phyloP scores from a whole-genome alignment of 2,797 vertebrate genomes.

The Crypturellus tataupa region DNA sequence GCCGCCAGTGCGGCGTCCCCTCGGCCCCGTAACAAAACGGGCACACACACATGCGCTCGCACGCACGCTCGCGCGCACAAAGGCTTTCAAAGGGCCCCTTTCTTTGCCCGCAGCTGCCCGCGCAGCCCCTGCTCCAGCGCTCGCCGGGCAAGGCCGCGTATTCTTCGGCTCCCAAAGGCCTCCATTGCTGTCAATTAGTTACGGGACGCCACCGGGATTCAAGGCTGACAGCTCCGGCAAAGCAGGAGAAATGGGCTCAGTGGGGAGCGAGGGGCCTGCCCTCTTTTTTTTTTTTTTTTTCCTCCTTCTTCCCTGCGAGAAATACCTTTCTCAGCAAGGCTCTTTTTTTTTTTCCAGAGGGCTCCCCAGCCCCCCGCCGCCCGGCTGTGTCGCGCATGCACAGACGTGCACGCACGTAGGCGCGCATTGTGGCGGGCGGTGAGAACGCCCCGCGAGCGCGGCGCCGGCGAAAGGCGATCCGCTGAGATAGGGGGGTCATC shows the following conservation, averaged over 20 bases:
- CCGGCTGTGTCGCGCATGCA: background rate
- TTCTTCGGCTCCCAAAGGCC: conserved; percentile 85
- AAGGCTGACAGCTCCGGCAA: conserved; percentile 97
- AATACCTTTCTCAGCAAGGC: conserved; percentile 87
- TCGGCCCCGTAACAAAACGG: conserved; percentile 27
- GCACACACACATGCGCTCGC: conserved; percentile 44
- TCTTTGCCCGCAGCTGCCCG: conserved; percentile 82
- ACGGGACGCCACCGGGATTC: conserved; percentile 96
- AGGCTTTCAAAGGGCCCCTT: conserved; percentile 78
- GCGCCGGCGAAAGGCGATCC: background rate
- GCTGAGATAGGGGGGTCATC: conserved; percentile 6
- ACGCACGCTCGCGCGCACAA: conserved; percentile 52
- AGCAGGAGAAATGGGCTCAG: conserved; percentile 88
- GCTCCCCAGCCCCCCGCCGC: conserved; percentile 50
- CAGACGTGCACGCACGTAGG: background rate
- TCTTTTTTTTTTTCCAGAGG: conserved; percentile 55
- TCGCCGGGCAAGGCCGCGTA: conserved; percentile 89
- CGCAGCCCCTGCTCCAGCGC: conserved; percentile 83
- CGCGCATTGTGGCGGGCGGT: conserved; percentile 37
- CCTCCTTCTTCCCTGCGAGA: conserved; percentile 76
- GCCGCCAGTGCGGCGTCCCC: background rate
- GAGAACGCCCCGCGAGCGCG: conserved; percentile 37
- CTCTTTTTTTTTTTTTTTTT: conserved; percentile 58
- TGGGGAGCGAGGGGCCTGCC: conserved; percentile 82
- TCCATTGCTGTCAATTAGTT: conserved; percentile 99